These are phyloP conservation scores for Oligia fasciuncula DNA, from an alignment of 2,888 invertebrate species.

Conservation along the genomic window DNA sequence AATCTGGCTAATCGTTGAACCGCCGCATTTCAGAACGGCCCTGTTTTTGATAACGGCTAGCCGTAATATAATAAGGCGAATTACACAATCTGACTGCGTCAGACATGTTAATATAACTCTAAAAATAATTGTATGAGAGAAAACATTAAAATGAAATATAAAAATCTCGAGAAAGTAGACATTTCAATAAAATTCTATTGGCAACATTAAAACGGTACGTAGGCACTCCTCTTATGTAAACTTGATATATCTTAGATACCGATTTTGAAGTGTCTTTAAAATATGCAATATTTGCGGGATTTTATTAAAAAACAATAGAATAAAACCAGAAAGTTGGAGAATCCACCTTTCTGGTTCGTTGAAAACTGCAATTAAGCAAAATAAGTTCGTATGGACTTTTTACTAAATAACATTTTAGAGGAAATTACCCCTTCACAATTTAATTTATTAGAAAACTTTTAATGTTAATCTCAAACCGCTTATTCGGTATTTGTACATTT, in stretches of 20 bases:
- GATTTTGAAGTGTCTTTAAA: background rate
- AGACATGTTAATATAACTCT: background rate
- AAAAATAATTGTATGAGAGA: constrained; percentile 7
- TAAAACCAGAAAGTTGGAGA: too few relatives aligned
- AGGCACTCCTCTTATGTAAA: constrained; percentile 23
- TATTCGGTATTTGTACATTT: background rate
- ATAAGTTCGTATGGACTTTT: background rate
- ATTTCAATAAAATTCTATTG: constrained; percentile 40
- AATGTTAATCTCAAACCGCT: background rate
- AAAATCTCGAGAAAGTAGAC: constrained; percentile 50
- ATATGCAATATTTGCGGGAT: background rate
- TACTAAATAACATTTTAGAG: background rate
- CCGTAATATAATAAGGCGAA: too few relatives aligned
- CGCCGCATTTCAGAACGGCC: too few relatives aligned
- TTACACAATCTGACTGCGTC: too few relatives aligned
- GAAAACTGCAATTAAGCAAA: background rate
- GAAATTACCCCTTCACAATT: background rate
- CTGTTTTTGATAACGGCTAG: too few relatives aligned
- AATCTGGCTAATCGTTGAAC: too few relatives aligned
- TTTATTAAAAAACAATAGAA: background rate
- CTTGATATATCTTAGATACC: background rate
- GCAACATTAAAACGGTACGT: constrained; percentile 17
- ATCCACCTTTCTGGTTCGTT: background rate
- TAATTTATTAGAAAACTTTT: background rate
- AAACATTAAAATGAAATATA: background rate